phyloP scores from a whole-genome alignment of 2,888 invertebrate species.

The Eupithecia inturbata region DNA sequence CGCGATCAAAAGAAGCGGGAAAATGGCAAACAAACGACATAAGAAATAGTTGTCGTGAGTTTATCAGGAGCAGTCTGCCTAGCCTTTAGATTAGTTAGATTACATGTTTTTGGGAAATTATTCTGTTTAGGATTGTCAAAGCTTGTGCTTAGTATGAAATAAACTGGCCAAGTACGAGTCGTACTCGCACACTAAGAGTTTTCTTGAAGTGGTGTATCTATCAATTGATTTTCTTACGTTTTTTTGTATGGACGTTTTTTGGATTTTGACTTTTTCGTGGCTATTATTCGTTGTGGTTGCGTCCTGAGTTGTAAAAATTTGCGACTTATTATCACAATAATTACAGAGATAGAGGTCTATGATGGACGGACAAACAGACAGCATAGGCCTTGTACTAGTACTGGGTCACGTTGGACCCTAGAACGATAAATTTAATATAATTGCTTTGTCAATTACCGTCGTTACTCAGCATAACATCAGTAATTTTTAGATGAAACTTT shows the following conservation, averaged over 20 bases:
- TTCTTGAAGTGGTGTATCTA: background rate
- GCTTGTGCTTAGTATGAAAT: background rate
- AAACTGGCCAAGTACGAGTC: background rate
- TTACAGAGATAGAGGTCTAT: background rate
- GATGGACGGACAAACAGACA: background rate
- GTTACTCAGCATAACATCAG: background rate
- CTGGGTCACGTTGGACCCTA: background rate
- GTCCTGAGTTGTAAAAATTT: background rate
- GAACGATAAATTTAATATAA: no score
- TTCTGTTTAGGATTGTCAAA: background rate
- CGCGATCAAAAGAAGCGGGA: conserved; percentile 23
- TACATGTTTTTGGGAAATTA: conserved; percentile 5
- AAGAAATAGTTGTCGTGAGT: conserved; percentile 16
- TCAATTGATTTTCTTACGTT: background rate
- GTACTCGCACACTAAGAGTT: background rate
- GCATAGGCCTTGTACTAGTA: background rate
- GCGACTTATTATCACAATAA: background rate
- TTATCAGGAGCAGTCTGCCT: background rate
- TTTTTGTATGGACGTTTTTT: background rate
- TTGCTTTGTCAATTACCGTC: no score
- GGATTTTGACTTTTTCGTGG: no score
- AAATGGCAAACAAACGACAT: conserved; percentile 8
- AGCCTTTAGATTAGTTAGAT: background rate
- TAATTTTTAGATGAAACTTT: background rate
- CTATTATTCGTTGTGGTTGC: background rate